phyloP scores from a whole-genome alignment of 1,140 invertebrate species.

The Coelopa frigida region DNA sequence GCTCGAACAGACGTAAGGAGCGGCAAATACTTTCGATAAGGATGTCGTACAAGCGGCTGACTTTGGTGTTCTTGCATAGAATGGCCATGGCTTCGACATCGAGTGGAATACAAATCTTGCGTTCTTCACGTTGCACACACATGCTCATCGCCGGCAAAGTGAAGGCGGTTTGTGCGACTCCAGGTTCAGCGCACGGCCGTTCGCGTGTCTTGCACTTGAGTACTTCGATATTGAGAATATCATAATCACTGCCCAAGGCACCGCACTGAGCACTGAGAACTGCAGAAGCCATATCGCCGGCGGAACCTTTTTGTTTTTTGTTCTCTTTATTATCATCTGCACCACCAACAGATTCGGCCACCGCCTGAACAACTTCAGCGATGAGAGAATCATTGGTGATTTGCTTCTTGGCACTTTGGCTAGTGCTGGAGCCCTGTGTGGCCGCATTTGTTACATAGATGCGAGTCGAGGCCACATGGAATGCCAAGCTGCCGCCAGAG shows the following conservation, averaged over 20 bases:
- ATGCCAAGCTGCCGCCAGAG: conserved; percentile 36
- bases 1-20: conserved; percentile 57
- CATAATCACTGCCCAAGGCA: conserved; percentile 31
- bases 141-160: conserved; percentile 25
- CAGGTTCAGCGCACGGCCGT: background rate
- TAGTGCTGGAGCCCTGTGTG: background rate
- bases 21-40: conserved; percentile 65
- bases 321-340: conserved; percentile 21
- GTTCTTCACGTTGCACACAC: conserved; percentile 27
- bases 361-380: conserved; percentile 21
- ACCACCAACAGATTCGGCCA: conserved; percentile 18
- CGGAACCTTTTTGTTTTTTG: conserved; percentile 3
- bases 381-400: conserved; percentile 29
- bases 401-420: conserved; percentile 12
- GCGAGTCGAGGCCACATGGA: conserved; percentile 30
- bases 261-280: conserved; percentile 23
- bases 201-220: conserved; percentile 31
- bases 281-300: conserved; percentile 4
- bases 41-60: conserved; percentile 60
- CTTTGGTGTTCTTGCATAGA: conserved; percentile 55
- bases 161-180: background rate
- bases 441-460: conserved; percentile 32
- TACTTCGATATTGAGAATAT: conserved; percentile 32
- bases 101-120: conserved; percentile 51
- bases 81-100: conserved; percentile 64